phyloP scores from a whole-genome alignment of 2,888 invertebrate genomes.

The Lasioglossum leucozonium region DNA sequence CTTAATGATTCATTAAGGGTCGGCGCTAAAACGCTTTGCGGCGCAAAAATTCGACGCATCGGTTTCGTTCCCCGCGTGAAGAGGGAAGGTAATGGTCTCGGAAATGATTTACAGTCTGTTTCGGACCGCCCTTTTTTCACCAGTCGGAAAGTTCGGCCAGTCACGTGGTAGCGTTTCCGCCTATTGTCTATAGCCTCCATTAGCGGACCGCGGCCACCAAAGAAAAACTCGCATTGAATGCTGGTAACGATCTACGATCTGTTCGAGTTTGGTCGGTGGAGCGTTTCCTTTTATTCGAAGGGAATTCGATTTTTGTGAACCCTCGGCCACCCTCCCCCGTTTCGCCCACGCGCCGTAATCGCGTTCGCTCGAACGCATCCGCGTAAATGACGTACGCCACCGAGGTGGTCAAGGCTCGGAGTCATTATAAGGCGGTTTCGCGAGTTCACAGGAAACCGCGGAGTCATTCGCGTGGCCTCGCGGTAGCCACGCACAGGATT shows the following conservation, averaged over 20 bases:
- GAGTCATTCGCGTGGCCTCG: conserved; percentile 65
- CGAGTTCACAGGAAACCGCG: conserved; percentile 52
- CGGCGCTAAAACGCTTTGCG: neutral
- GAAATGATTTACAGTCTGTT: conserved; percentile 60
- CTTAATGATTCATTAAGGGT: neutral
- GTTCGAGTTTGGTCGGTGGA: neutral
- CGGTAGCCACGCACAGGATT: conserved; percentile 36
- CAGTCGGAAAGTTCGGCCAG: conserved; percentile 31
- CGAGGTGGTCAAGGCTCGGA: neutral
- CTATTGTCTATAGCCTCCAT: conserved; percentile 51
- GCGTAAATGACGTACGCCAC: neutral
- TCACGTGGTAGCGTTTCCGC: conserved; percentile 51
- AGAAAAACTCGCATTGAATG: neutral
- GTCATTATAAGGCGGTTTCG: conserved; percentile 37
- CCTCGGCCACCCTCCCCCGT: neutral
- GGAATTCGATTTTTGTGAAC: neutral
- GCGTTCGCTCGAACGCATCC: neutral
- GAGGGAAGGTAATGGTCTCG: conserved; percentile 55
- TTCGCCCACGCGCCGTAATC: neutral
- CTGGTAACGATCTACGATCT: conserved; percentile 6
- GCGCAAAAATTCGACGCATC: neutral
- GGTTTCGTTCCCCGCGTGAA: conserved; percentile 33
- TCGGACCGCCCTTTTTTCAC: conserved; percentile 23
- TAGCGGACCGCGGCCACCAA: neutral
- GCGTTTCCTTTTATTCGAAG: conserved; percentile 7